These are phyloP conservation scores for Lampris megalopsis DNA, from an alignment of 2,113 vertebrate genomes.

Conservation along the genomic window DNA sequence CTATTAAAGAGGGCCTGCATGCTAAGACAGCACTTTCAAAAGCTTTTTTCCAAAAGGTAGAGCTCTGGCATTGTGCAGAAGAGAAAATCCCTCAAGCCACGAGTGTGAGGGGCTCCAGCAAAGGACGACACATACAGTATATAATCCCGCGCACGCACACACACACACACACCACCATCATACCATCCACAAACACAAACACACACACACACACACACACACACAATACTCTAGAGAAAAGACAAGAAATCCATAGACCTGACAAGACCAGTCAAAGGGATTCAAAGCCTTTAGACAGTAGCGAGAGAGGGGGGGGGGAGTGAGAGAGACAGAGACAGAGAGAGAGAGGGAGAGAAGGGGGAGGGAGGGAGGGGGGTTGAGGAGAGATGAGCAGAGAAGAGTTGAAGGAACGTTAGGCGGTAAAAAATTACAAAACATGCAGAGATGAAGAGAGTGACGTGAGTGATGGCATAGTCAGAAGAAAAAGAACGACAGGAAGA, in stretches of 20 bases:
- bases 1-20: conserved; percentile 33
- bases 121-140: conserved; percentile 46
- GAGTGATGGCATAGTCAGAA: neutral
- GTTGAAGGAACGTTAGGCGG: neutral
- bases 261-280: conserved; percentile 76
- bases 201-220: conserved; percentile 27
- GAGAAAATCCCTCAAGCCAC: conserved; percentile 48
- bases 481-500: conserved; percentile 23
- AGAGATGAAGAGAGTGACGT: conserved; percentile 1
- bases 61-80: conserved; percentile 41
- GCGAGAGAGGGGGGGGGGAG: conserved; percentile 40
- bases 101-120: conserved; percentile 35
- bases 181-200: neutral
- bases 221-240: conserved; percentile 57
- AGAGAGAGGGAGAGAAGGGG: conserved; percentile 49
- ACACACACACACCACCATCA: neutral
- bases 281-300: conserved; percentile 58
- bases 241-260: conserved; percentile 71
- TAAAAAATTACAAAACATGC: neutral
- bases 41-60: conserved; percentile 41
- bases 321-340: conserved; percentile 46
- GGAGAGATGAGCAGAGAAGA: conserved; percentile 1
- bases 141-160: neutral
- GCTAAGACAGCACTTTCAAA: conserved; percentile 16
- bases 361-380: neutral